Percentiles rank a stretch among this genome's conserved stretches.
Evolutionary conservation across 2,113 vertebrate genomes (phyloP).

Genomic region (Nanger granti): DNA sequence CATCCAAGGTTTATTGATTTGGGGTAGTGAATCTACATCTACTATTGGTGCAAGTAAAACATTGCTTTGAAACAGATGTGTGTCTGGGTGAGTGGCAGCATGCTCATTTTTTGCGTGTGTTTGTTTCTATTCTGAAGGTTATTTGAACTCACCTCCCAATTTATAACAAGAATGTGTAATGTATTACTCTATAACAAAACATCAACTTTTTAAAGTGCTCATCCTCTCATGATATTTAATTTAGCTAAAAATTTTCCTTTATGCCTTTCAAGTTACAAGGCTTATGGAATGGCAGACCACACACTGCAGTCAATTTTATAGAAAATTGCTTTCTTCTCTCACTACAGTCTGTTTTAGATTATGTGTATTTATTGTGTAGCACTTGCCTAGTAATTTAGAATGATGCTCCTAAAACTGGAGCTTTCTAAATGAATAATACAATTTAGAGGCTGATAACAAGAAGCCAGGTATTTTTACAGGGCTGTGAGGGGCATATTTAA

Average conservation of each 20-base stretch:
- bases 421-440: constrained; percentile 46
- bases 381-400: constrained; percentile 43
- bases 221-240: not conserved
- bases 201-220: not conserved
- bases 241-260: constrained; percentile 5
- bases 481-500: constrained; percentile 32
- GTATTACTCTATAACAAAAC: not conserved
- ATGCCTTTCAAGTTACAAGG: not conserved
- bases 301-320: not conserved
- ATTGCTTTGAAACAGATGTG: constrained; percentile 10
- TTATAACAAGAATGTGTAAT: not conserved
- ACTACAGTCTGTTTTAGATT: constrained; percentile 9
- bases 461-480: constrained; percentile 46
- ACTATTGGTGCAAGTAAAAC: constrained; percentile 23
- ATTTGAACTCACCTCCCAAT: not conserved
- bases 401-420: constrained; percentile 34
- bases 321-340: constrained; percentile 38
- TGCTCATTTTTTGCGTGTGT: not conserved
- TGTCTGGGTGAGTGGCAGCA: not conserved
- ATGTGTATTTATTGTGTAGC: constrained; percentile 54
- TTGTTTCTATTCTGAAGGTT: not conserved
- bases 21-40: not conserved
- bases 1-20: not conserved
- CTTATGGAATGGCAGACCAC: not conserved
- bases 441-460: constrained; percentile 46